Base-by-base conservation (phyloP, 2,888 invertebrate genomes). In the Aromia moschata region DNA sequence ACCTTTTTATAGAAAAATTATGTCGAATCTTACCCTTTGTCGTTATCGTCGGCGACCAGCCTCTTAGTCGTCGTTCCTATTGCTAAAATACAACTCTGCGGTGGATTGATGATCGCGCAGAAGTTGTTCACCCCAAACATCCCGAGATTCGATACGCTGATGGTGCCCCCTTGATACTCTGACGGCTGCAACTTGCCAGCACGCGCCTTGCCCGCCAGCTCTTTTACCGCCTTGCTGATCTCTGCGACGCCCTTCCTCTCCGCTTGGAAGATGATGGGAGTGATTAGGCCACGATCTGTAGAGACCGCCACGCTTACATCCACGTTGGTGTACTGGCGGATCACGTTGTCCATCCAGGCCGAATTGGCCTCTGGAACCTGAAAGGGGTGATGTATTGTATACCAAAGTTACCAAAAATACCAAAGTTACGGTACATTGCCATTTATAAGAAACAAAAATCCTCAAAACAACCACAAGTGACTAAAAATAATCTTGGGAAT, bases 291-390 rank as follows among this genome's bases (percentile, higher is more conserved):
- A 62, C 87, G 86, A 2, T 95, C 94, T 0, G 98, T 98, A 60
- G 95, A 94, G 2, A 99, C 99, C 0, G 99, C 98, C 57, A 99
- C 94, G 73, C 93, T 94, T 1, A 99, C 92, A 80, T 99, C 99
- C 7, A 98, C 98, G 72, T 90, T 89, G 45, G 90, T 88, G 77
- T 90, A 95, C 94, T 96, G 93, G 83, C 98, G 87, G 75, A 98
- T 96, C 72, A 89, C 89, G 3, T 90, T 86, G 54, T 93, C 97
- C 89, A 96, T 89, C 98, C 98, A 99, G 58, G 94, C 89, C 1
- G 96, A 92, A 82, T 99, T 99, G 5, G 92, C 93, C 73, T 95
- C 91, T 0, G 98, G 98, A 53, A 98, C 93, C 73, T 73, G 40
- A 44, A 51, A 33, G 43, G 49, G n/a, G n/a, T 33, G 33, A 33